phyloP scores from a whole-genome alignment of 2,797 vertebrate genomes.

The Eulemur albifrons region DNA sequence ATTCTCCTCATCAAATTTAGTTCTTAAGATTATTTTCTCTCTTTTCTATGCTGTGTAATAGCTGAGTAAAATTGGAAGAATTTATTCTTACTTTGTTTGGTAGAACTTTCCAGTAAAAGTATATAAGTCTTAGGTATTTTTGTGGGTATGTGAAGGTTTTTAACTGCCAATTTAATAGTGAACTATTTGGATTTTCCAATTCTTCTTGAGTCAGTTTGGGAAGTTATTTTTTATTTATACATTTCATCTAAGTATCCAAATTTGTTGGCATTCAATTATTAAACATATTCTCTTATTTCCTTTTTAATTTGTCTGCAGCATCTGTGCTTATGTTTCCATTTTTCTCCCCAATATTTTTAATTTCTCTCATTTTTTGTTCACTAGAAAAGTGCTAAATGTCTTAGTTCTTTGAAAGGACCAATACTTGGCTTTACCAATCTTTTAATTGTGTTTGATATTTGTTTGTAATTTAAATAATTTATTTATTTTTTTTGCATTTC shows the following conservation, averaged over 20 bases:
- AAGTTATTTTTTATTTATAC: background rate
- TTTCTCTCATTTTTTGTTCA: background rate
- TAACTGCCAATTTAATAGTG: background rate
- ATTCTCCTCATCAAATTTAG: background rate
- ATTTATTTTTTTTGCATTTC: background rate
- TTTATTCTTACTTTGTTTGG: background rate
- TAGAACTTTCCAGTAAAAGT: background rate
- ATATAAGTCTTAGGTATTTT: background rate
- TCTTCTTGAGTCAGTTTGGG: background rate
- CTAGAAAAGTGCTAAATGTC: background rate
- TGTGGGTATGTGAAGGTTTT: background rate
- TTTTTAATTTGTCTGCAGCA: background rate
- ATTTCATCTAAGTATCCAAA: background rate
- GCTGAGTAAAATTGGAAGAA: background rate
- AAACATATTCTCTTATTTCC: background rate
- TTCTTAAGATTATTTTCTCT: background rate
- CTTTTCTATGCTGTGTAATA: background rate
- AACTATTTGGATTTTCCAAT: background rate
- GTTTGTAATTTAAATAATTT: background rate
- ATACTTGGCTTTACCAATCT: background rate
- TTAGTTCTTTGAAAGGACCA: background rate
- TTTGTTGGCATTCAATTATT: background rate
- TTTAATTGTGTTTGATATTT: background rate
- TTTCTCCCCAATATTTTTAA: background rate
- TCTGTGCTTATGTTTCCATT: background rate